Conservation (phyloP, 2,797 vertebrate species). For the Arrhamphus sclerolepis region DNA sequence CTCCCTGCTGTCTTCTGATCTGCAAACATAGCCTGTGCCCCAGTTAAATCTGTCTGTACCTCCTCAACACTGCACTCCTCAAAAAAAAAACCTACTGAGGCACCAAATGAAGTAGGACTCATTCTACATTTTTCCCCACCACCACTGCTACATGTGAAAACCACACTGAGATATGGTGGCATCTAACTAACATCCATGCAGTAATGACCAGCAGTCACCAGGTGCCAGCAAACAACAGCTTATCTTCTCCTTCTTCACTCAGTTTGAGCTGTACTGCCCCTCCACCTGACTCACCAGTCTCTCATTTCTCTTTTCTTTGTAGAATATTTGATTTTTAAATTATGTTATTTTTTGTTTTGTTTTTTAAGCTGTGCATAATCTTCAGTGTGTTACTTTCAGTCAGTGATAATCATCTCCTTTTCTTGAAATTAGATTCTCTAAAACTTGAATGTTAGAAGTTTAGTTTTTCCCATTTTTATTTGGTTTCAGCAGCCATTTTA, state of each 20-base stretch:
- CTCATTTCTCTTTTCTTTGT: constrained; percentile 56
- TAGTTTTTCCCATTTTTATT: constrained; percentile 55
- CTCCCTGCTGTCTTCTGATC: constrained; percentile 59
- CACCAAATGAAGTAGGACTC: background rate
- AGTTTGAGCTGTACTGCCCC: constrained; percentile 37
- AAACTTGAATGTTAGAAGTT: constrained; percentile 72
- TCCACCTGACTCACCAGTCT: constrained; percentile 34
- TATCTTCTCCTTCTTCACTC: constrained; percentile 44
- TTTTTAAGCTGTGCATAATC: constrained; percentile 75
- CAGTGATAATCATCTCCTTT: constrained; percentile 44
- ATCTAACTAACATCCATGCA: constrained; percentile 37
- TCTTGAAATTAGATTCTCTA: constrained; percentile 68
- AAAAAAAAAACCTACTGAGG: background rate
- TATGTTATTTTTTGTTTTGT: constrained; percentile 43
- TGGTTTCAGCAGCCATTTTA: constrained; percentile 66
- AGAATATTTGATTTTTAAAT: constrained; percentile 67
- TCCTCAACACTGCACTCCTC: constrained; percentile 12
- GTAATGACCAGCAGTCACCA: constrained; percentile 53
- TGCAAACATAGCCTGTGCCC: constrained; percentile 58
- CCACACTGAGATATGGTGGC: background rate
- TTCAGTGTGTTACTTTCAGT: constrained; percentile 62
- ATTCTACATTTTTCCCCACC: background rate
- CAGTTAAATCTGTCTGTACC: constrained; percentile 20
- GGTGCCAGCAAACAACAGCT: constrained; percentile 59
- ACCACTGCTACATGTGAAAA: background rate